Base-by-base conservation (phyloP, 2,113 vertebrate genomes). In the Pyxicephalus adspersus region DNA sequence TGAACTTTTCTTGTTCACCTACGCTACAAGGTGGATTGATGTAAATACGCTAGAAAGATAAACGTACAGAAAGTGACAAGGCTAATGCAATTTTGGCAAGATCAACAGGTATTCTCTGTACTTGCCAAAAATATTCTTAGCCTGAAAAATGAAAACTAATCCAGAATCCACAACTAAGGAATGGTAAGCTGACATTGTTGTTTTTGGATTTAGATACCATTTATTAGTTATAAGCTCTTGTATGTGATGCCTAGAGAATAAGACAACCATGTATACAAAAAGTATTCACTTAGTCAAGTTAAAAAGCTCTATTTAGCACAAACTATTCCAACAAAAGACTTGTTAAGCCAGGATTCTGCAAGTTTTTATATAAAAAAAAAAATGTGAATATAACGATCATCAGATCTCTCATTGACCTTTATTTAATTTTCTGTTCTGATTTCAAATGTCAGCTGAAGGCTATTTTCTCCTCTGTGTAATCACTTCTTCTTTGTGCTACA, bases 371-470 rank as follows among this genome's bases (percentile, higher is more conserved):
- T 52, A 2, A 3, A 7, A 71, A 54, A 18, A 71, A 15, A 18
- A 1, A 22, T 13, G 3, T 51, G 5, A 68, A 18, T 31, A 5
- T 5, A 45, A 52, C 29, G 68, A 68, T 79, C 31, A 58, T 58
- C 20, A 58, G 26, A 58, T 67, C 20, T 63, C 31, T 60, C 29
- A 20, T 9, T 63, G 66, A 80, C 77, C 77, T 71, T 80, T 71
- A 60, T 60, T 63, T 52, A 28, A 80, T 51, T 80, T 71, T 78
- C 54, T 28, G 22, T 70, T 60, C 38, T 80, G 55, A 71, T 63
- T 71, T 80, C 38, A 80, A 80, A 80, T 80, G 77, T 63, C 77
- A 80, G 66, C 66, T 58, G 64, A 58, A 68, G 76, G 76, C 64
- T 67, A 68, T 67, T 68, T 67, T 67, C 31, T 68, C 20, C 52